Conservation (phyloP, 2,797 vertebrate genomes). For the Chelmon rostratus region DNA sequence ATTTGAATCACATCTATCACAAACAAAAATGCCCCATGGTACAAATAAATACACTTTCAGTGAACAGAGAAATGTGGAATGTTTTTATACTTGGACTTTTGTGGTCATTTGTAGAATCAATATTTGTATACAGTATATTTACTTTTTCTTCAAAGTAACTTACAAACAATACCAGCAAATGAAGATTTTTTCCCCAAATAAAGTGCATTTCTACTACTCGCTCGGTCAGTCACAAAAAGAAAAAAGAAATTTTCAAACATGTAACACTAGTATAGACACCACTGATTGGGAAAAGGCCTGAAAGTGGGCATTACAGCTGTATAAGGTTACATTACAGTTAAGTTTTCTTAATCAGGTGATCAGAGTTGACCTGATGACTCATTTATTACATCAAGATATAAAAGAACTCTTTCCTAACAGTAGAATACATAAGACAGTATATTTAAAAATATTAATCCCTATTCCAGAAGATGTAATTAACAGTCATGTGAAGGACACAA, state of each 20-base stretch:
- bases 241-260: constrained; percentile 56
- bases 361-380: constrained; percentile 52
- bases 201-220: constrained; percentile 86
- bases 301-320: constrained; percentile 64
- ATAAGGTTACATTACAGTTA: constrained; percentile 62
- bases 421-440: constrained; percentile 70
- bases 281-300: constrained; percentile 73
- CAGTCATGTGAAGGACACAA: constrained; percentile 77
- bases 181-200: constrained; percentile 76
- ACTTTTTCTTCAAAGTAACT: constrained; percentile 61
- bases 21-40: constrained; percentile 81
- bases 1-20: constrained; percentile 81
- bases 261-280: constrained; percentile 70
- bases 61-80: constrained; percentile 80
- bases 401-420: constrained; percentile 64
- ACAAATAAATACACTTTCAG: constrained; percentile 80
- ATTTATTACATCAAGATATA: constrained; percentile 70
- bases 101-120: constrained; percentile 68
- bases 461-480: constrained; percentile 75
- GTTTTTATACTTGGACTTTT: constrained; percentile 71
- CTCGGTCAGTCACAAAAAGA: constrained; percentile 61
- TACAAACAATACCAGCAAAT: constrained; percentile 75
- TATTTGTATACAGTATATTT: constrained; percentile 68
- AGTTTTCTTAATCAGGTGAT: constrained; percentile 62
- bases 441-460: constrained; percentile 66